Evolutionary conservation across 2,113 vertebrate genomes (phyloP), one percentile per base, ranked within the genome.

Genomic region (Neotragus pygmaeus): DNA sequence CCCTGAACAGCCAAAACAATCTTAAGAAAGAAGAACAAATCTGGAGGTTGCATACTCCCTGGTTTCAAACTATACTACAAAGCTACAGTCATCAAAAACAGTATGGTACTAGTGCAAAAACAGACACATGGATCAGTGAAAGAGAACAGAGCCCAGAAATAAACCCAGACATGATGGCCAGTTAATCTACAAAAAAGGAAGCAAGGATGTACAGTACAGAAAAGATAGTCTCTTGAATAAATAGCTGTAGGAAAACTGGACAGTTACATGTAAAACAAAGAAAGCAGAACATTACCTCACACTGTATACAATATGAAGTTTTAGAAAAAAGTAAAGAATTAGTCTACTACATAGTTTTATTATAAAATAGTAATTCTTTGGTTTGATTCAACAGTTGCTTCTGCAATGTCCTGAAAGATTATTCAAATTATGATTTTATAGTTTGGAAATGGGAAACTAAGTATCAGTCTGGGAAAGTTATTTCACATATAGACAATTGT

Each of bases 371-470:
- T 55, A 23, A 91, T 49, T 14, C 11, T 96, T 83, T 87, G 15
- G 57, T 70, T 19, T 53, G 93, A 80, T 47, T 85, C 14, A 82
- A 90, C 7, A 70, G 57, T 83, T 92, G 5, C 5, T 92, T 75
- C 23, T 66, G 33, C 19, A 53, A 16, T 49, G 23, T 53, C 51
- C 73, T 51, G 75, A 85, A 64, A 92, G 43, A 93, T 85, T 39
- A 85, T 82, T 92, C 23, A 87, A 45, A 47, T 94, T 96, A 70
- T 94, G 49, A 70, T 36, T 43, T 45, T 64, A 45, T 47, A 84
- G 86, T 90, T 90, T 97, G 57, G 28, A 95, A 90, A 77, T 49
- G 12, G 17, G 64, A 97, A 91, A 57, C 43, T 96, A 33, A 58
- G 33, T 85, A 7, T 95, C 49, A 86, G 16, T 88, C 21, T 89